Evolutionary conservation across 2,113 vertebrate species (phyloP), one percentile per base, ranked within the genome.

Genomic region (Dromiciops gliroides): DNA sequence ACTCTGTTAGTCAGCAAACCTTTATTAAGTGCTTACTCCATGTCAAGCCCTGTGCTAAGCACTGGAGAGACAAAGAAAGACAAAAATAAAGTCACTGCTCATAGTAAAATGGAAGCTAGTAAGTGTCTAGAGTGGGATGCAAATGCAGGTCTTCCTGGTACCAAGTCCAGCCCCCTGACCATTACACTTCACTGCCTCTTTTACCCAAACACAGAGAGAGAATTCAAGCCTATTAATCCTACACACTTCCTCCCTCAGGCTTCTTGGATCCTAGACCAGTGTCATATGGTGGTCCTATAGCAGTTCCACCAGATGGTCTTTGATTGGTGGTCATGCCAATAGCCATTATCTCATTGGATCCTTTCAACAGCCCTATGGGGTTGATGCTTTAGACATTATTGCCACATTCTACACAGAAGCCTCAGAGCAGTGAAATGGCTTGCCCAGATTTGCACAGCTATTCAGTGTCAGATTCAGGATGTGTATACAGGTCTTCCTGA

Each of bases 211-310:
- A 83, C n/a, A 44, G n/a, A 44, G n/a, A 26, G 26, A 25, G 10
- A 96, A 93, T 92, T 91, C 56, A 50, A 37, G 24, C 16, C 50
- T 47, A 95, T 23, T 83, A 75, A 25, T 11, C 51, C 67, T 44
- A 48, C 37, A 83, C 0, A 92, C 22, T 25, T 91, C 90, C 56
- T 95, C 88, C 92, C 52, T 91, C 51, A 47, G 37, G 91, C 24
- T 93, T 92, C 90, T 92, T 89, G 12, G 92, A 91, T 51, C 89
- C 3, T 52, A 93, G 24, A 88, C 94, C 48, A 37, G 37, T 91
- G 19, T 24, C 11, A n/a, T 50, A 16, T 93, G 22, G 47, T 24
- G 7, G 89, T 96, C 90, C 93, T 89, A 94, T 92, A 95, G 48
- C 56, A 49, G 14, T 53, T 93, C 50, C 60, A 50, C 67, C 51